Percentiles rank a stretch among this genome's conserved stretches.
These are phyloP conservation scores for Tragopan temminckii DNA, from an alignment of 2,797 vertebrate genomes.

Conservation along the genomic window DNA sequence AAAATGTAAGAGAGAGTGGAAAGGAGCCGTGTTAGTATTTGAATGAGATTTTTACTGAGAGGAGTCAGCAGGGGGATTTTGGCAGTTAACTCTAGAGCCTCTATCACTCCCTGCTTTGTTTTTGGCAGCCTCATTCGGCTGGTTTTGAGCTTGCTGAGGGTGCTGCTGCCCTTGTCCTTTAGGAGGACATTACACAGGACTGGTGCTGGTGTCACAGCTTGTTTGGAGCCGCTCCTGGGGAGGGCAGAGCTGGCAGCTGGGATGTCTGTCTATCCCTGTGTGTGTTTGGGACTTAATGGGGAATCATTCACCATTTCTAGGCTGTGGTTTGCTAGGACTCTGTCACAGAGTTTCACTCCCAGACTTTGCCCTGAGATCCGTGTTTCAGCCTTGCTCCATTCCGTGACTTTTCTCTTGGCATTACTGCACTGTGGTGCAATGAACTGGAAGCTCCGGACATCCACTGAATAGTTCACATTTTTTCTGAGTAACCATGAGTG, in stretches of 20 bases:
- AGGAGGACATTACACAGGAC: not conserved
- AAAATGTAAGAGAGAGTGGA: not conserved
- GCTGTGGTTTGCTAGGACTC: not conserved
- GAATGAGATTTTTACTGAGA: not conserved
- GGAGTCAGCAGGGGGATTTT: not conserved
- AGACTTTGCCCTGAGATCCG: not conserved
- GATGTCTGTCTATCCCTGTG: not conserved
- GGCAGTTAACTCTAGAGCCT: not conserved
- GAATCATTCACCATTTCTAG: not conserved
- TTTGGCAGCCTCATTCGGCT: not conserved
- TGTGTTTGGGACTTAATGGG: not conserved
- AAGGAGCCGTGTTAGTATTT: not conserved
- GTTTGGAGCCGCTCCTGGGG: not conserved
- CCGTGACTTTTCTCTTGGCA: not conserved
- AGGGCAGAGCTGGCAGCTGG: not conserved
- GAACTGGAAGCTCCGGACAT: accelerated
- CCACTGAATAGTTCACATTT: not conserved
- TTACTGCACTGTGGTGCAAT: not conserved
- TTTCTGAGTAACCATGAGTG: not conserved
- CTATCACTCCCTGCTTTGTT: not conserved
- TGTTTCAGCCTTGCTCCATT: not conserved
- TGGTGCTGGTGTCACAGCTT: slow-evolving; percentile 2
- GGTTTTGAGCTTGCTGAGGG: not conserved
- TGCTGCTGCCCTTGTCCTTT: not conserved
- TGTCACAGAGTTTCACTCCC: not conserved